phyloP scores from a whole-genome alignment of 2,113 vertebrate genomes.

The Pelecanoides urinatrix region DNA sequence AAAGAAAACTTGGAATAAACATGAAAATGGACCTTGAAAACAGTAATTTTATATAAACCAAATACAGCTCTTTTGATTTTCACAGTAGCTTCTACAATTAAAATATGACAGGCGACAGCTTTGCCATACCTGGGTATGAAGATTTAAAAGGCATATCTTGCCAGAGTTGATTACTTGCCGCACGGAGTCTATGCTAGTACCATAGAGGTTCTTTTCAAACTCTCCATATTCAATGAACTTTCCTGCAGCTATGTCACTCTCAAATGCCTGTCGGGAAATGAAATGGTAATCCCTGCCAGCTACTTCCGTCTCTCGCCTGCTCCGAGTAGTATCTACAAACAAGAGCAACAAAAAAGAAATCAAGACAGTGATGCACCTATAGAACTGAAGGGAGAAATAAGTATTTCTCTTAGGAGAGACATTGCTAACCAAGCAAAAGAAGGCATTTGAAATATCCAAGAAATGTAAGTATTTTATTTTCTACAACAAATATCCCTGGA shows the following conservation, averaged over 20 bases:
- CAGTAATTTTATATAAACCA: neutral
- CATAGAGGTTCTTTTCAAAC: slow-evolving; percentile 93
- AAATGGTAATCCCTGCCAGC: slow-evolving; percentile 95
- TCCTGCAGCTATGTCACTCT: slow-evolving; percentile 83
- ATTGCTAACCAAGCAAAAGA: neutral
- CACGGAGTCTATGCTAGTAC: slow-evolving; percentile 91
- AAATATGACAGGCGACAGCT: neutral
- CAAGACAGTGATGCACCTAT: fast-evolving
- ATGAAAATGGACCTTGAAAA: neutral
- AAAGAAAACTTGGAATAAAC: neutral
- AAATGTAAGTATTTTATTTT: neutral
- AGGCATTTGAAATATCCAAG: neutral
- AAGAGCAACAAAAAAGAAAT: neutral
- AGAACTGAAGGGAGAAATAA: neutral
- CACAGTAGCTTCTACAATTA: neutral
- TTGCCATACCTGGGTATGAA: slow-evolving; percentile 89
- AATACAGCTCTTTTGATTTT: neutral
- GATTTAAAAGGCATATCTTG: slow-evolving; percentile 90
- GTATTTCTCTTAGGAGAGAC: neutral
- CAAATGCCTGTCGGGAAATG: slow-evolving; percentile 84
- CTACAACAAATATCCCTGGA: neutral
- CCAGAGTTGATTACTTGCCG: slow-evolving; percentile 91
- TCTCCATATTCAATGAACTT: slow-evolving; percentile 95
- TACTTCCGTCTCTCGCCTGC: slow-evolving; percentile 83
- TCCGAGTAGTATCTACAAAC: slow-evolving; percentile 88